These are phyloP conservation scores for Austrofundulus limnaeus DNA, from an alignment of 2,113 vertebrate species.

Conservation along the genomic window DNA sequence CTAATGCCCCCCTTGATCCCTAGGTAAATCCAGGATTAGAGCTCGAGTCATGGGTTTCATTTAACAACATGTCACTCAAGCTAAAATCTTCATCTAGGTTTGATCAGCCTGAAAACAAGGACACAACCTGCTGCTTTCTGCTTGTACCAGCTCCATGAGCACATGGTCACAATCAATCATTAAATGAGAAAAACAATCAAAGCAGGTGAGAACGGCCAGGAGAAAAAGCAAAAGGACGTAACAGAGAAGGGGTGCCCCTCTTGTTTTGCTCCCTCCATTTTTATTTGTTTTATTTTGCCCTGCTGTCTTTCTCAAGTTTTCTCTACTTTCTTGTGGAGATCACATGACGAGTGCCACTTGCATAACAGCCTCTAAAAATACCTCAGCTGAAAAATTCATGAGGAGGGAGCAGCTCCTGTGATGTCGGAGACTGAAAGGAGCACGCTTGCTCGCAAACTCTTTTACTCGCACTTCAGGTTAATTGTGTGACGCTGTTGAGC, in stretches of 20 bases:
- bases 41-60: constrained; percentile 47
- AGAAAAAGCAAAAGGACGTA: not conserved
- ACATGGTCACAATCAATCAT: not conserved
- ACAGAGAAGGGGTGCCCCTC: constrained; percentile 11
- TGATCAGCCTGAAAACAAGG: constrained; percentile 18
- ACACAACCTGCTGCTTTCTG: constrained; percentile 16
- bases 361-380: constrained; percentile 81
- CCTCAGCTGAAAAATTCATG: constrained; percentile 76
- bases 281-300: constrained; percentile 28
- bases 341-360: constrained; percentile 81
- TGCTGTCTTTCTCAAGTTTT: no score
- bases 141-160: not conserved
- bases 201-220: not conserved
- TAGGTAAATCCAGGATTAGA: constrained; percentile 63
- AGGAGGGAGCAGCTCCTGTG: constrained; percentile 35
- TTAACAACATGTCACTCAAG: constrained; percentile 40
- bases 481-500: constrained; percentile 10
- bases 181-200: constrained; percentile 2
- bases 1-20: constrained; percentile 53
- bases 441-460: constrained; percentile 16
- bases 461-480: not conserved
- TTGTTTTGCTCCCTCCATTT: constrained; percentile 2
- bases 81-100: constrained; percentile 25
- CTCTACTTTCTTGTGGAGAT: constrained; percentile 62
- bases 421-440: constrained; percentile 41